Conservation (phyloP, 2,113 vertebrate species). For the Pseudonaja textilis region DNA sequence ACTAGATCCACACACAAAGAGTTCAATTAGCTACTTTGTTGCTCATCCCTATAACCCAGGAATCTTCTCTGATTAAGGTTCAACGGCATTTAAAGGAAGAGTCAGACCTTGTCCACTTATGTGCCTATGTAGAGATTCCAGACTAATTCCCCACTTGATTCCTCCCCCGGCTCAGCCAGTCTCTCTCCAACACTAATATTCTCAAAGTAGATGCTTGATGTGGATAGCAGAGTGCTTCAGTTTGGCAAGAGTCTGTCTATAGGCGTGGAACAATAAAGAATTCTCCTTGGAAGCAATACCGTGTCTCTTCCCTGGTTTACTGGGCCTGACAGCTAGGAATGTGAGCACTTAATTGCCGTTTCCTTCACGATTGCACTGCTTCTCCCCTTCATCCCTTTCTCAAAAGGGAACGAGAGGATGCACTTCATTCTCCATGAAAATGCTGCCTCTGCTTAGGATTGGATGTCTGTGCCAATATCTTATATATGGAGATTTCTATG, state of each 20-base stretch:
- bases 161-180: neutral
- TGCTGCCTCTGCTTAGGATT: neutral
- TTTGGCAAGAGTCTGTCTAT: neutral
- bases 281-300: neutral
- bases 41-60: neutral
- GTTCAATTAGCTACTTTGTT: neutral
- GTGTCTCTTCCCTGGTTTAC: neutral
- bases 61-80: neutral
- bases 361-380: neutral
- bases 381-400: neutral
- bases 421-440: neutral
- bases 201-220: neutral
- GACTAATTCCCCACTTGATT: neutral
- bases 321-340: neutral
- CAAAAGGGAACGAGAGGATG: neutral
- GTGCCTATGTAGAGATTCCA: neutral
- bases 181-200: neutral
- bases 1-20: neutral
- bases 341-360: neutral
- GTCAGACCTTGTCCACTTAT: neutral
- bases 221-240: neutral
- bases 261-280: neutral
- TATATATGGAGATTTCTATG: neutral
- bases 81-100: neutral
- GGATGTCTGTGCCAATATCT: neutral